Percentiles rank a stretch among this genome's conserved stretches.
Conservation (phyloP, 1,140 invertebrate genomes). For the Saccostrea glomerata region DNA sequence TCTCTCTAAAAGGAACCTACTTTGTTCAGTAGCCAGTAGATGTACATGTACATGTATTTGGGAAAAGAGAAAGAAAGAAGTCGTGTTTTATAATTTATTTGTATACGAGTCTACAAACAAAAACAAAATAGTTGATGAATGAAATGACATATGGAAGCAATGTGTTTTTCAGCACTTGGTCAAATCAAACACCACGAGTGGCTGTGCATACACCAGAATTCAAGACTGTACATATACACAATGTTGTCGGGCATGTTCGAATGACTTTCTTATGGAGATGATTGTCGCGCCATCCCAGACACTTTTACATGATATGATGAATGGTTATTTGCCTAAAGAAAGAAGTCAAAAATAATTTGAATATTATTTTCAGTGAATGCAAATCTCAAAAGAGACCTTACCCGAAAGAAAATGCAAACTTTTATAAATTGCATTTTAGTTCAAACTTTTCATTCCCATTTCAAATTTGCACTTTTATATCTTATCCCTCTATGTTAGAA, state of each 20-base stretch:
- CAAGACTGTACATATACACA: neutral
- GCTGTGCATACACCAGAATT: neutral
- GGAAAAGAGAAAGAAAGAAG: neutral
- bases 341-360: slow-evolving; percentile 20
- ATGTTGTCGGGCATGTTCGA: neutral
- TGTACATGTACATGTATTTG: neutral
- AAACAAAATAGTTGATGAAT: neutral
- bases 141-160: neutral
- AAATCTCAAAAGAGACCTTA: neutral
- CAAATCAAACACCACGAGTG: neutral
- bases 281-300: neutral
- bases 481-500: neutral
- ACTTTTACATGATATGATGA: slow-evolving; percentile 17
- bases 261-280: slow-evolving; percentile 18
- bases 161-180: slow-evolving; percentile 16
- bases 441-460: neutral
- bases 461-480: slow-evolving; percentile 18
- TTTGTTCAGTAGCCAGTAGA: too few relatives aligned
- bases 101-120: slow-evolving; percentile 3
- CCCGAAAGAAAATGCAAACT: neutral
- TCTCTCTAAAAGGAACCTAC: too few relatives aligned
- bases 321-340: slow-evolving; percentile 20
- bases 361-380: slow-evolving; percentile 5
- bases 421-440: neutral
- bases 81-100: slow-evolving; percentile 29